Evolutionary conservation across 2,888 invertebrate genomes (phyloP).

Genomic region (Orgyia antiqua): DNA sequence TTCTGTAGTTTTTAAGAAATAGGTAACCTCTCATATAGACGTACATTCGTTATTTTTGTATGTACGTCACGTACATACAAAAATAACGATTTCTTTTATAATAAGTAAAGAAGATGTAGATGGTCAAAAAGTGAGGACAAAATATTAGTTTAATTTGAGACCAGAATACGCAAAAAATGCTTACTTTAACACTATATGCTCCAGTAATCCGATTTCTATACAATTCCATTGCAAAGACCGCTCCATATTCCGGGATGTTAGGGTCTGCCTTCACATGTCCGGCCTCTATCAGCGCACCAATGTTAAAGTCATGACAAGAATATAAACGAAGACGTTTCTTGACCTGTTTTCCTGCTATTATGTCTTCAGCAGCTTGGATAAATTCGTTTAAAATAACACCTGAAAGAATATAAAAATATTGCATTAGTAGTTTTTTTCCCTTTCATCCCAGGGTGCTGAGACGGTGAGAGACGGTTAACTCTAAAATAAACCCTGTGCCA

Average conservation of each 20-base stretch:
- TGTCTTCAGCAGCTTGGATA: conserved; percentile 42
- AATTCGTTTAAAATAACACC: conserved; percentile 58
- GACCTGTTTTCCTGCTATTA: conserved; percentile 37
- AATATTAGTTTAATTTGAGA: no score
- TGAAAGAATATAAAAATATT: conserved; percentile 18
- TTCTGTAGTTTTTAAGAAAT: no score
- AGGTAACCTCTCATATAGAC: no score
- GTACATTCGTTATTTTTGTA: no score
- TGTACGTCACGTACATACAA: no score
- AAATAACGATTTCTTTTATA: no score
- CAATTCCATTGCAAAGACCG: conserved; percentile 53
- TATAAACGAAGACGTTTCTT: conserved; percentile 40
- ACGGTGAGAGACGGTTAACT: no score
- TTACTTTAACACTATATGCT: conserved; percentile 51
- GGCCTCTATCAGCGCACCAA: conserved; percentile 61
- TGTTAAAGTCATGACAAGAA: conserved; percentile 65
- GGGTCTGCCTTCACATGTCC: conserved; percentile 36
- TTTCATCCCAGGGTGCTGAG: background rate
- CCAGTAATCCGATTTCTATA: conserved; percentile 43
- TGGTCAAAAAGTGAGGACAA: no score
- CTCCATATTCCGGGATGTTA: conserved; percentile 57
- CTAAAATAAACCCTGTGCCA: no score
- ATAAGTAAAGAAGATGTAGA: no score
- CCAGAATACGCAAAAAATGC: no score
- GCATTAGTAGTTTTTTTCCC: no score